Evolutionary conservation across 2,113 vertebrate species (phyloP).

Genomic region (Limnothrissa miodon): DNA sequence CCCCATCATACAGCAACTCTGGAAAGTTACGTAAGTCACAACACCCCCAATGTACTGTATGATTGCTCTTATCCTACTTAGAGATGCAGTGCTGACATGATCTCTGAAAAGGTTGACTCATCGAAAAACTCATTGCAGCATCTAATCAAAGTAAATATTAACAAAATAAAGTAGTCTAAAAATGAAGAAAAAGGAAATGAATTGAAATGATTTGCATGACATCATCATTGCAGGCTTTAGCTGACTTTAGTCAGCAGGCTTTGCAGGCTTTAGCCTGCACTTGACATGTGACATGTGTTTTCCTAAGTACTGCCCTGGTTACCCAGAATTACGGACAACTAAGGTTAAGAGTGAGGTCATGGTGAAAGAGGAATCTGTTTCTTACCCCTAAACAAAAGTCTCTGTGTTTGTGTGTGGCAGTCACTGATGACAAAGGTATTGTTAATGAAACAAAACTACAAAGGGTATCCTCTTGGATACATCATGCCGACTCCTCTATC

Average conservation of each 20-base stretch:
- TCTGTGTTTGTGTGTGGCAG: neutral
- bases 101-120: neutral
- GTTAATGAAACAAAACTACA: neutral
- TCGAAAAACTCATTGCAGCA: too few species aligned
- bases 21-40: slow-evolving; percentile 63
- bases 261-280: too few species aligned
- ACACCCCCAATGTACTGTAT: neutral
- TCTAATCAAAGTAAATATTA: too few species aligned
- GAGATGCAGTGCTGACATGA: too few species aligned
- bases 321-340: neutral
- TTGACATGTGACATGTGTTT: neutral
- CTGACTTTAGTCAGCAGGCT: neutral
- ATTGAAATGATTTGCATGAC: too few species aligned
- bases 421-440: neutral
- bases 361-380: neutral
- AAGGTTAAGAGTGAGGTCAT: neutral
- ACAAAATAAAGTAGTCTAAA: too few species aligned
- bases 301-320: neutral
- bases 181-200: too few species aligned
- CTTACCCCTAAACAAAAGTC: neutral
- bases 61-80: neutral
- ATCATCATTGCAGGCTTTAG: too few species aligned
- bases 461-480: neutral
- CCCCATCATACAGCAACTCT: slow-evolving; percentile 37
- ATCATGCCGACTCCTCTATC: neutral